Base-by-base conservation (phyloP, 2,797 vertebrate genomes). In the Semaprochilodus insignis region DNA sequence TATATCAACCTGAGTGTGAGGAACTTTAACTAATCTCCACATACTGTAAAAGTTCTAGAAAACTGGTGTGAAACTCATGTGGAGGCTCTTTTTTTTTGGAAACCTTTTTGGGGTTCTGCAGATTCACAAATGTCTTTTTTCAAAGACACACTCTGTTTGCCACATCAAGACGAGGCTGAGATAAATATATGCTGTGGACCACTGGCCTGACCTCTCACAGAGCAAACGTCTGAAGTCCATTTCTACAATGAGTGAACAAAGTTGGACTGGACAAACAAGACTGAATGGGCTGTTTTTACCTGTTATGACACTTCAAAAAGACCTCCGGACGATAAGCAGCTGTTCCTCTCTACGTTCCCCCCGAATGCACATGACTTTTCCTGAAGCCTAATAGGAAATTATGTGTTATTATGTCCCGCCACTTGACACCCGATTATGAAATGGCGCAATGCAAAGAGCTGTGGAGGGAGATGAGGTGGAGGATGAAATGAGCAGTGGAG, bases 311-410 rank as follows among this genome's bases (percentile, higher is more conserved):
- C 74, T 76, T 54, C 78, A 48, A 85, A 85, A 52, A 77, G 44
- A 59, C 74, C 77, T 65, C 77, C 31, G 81, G 19, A 74, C 78
- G 76, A 83, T 82, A 19, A 85, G 74, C 79, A 48, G 69, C 59
- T 81, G 80, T 82, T 87, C 67, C 75, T 48, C 60, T 7, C 59
- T 31, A 62, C 75, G 34, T 87, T 75, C 74, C 40, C 78, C 62
- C 69, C n/a, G 63, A 79, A 80, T 72, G 34, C 80, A 88, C 86
- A 88, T 88, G 82, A 73, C 83, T 88, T 89, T 88, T 89, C 88
- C 87, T 85, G 83, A 82, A 88, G 80, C 82, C 82, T 89, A 87
- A 88, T 88, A 88, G 85, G 87, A 87, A 90, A 90, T 86, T 89
- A 88, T 73, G 79, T 83, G 83, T 78, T 85, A 89, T 89, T 89